Evolutionary conservation across 1,140 invertebrate genomes (phyloP).

Genomic region (Argopecten irradians): DNA sequence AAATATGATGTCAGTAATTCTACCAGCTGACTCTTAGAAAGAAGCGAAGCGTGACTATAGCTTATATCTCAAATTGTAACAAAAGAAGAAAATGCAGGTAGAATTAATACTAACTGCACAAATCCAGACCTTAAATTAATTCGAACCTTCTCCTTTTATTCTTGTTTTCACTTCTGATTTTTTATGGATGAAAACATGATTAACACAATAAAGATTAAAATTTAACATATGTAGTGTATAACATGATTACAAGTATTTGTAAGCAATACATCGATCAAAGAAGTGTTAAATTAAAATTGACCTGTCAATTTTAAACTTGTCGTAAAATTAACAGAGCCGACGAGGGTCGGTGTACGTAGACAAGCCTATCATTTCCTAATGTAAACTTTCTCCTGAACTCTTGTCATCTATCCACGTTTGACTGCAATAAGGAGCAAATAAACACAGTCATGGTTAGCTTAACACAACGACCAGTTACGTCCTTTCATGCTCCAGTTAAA

Average conservation of each 20-base stretch:
- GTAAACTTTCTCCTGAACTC: neutral
- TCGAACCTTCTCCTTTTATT: too few species aligned
- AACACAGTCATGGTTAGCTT: neutral
- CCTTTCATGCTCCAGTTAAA: too few species aligned
- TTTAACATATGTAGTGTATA: neutral
- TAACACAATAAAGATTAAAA: neutral
- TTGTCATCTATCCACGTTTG: neutral
- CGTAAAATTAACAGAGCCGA: neutral
- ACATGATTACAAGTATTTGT: neutral
- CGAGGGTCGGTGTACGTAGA: neutral
- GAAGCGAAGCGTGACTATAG: too few species aligned
- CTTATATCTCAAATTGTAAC: too few species aligned
- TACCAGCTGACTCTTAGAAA: too few species aligned
- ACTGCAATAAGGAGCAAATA: neutral
- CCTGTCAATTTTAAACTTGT: neutral
- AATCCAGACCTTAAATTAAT: too few species aligned
- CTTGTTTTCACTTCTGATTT: too few species aligned
- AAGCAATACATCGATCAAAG: neutral
- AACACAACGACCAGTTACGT: neutral
- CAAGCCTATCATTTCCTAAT: neutral
- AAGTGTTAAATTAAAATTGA: neutral
- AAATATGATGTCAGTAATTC: too few species aligned
- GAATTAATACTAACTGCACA: too few species aligned
- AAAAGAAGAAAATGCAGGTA: too few species aligned
- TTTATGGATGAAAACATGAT: neutral